Percentiles rank a stretch among this genome's conserved stretches.
phyloP scores from a whole-genome alignment of 1,140 invertebrate genomes.

The Anoplophora glabripennis region DNA sequence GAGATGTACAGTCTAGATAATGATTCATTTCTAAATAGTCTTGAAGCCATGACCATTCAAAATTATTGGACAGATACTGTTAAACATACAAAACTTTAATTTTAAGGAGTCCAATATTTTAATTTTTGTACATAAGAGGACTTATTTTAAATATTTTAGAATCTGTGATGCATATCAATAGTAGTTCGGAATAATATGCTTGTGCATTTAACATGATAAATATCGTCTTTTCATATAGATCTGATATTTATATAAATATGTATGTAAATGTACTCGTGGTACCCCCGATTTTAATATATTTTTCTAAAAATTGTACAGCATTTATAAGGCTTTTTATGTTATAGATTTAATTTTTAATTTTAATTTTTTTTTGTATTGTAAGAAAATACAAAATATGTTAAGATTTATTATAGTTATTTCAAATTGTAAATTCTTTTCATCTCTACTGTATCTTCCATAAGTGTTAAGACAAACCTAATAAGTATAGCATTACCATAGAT shows the following conservation, averaged over 20 bases:
- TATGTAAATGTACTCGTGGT: not conserved
- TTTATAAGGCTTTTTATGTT: constrained; percentile 7
- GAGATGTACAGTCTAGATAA: constrained; percentile 91
- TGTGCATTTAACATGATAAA: too few relatives aligned
- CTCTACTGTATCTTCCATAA: not conserved
- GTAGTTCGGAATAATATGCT: constrained; percentile 9
- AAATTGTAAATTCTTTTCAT: constrained; percentile 5
- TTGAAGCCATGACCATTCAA: constrained; percentile 90
- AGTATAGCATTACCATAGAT: too few relatives aligned
- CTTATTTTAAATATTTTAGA: constrained; percentile 38
- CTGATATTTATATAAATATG: not conserved
- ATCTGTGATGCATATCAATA: constrained; percentile 48
- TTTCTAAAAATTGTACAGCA: constrained; percentile 15
- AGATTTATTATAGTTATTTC: not conserved
- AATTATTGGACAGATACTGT: constrained; percentile 91
- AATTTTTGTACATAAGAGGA: constrained; percentile 32
- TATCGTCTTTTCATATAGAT: too few relatives aligned
- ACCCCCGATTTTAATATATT: constrained; percentile 5
- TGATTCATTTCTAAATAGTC: constrained; percentile 85
- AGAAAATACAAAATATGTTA: constrained; percentile 15
- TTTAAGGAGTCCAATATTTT: constrained; percentile 12
- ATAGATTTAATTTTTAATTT: constrained; percentile 20
- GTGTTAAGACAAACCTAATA: not conserved
- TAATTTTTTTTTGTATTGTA: constrained; percentile 25
- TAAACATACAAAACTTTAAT: constrained; percentile 85